Percentiles rank a stretch among this genome's conserved stretches.
Conservation (phyloP, 2,797 vertebrate species). For the Allochrocebus solatus region DNA sequence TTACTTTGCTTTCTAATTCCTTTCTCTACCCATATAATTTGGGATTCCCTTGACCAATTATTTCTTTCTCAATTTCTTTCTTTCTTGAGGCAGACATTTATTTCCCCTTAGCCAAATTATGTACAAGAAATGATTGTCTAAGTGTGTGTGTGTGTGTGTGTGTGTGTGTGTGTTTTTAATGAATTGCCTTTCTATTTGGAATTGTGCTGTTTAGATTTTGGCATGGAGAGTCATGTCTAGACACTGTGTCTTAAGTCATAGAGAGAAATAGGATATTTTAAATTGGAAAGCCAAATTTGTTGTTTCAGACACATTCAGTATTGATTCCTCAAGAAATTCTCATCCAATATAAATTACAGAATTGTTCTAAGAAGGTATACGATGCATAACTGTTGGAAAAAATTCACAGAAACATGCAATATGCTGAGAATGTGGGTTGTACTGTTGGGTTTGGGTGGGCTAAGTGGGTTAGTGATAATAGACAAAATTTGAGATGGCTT, state of each 20-base stretch:
- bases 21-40: background rate
- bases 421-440: background rate
- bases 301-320: background rate
- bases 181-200: background rate
- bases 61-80: background rate
- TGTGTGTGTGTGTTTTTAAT: background rate
- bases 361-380: background rate
- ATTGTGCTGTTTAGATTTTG: background rate
- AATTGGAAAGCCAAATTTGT: background rate
- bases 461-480: background rate
- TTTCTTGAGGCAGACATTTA: background rate
- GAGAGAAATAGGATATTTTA: background rate
- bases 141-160: background rate
- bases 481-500: background rate
- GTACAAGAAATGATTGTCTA: background rate
- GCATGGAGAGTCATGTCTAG: background rate
- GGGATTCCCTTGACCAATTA: background rate
- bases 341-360: background rate
- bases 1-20: background rate
- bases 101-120: background rate
- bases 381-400: background rate
- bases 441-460: background rate
- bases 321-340: background rate
- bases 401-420: background rate
- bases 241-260: background rate